phyloP scores from a whole-genome alignment of 2,797 vertebrate species.

The Malacoctenus gilli region DNA sequence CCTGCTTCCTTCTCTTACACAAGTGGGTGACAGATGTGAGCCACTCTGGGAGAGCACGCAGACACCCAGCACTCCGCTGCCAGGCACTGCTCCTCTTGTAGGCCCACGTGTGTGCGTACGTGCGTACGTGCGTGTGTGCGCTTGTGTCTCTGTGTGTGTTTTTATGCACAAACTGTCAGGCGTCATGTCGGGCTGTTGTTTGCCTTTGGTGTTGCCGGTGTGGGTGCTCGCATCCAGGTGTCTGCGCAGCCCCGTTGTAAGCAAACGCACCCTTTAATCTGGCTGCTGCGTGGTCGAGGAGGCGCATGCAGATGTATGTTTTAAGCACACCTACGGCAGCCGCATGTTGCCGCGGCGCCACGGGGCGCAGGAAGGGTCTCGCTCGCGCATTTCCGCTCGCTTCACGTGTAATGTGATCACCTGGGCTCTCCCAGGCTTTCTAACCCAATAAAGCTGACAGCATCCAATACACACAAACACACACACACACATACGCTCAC shows the following conservation, averaged over 20 bases:
- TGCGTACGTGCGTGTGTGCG: conserved; percentile 19
- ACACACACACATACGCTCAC: conserved; percentile 14
- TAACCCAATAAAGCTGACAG: conserved; percentile 75
- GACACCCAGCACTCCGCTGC: conserved; percentile 61
- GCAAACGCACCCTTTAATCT: conserved; percentile 45
- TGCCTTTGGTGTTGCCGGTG: background rate
- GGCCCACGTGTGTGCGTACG: background rate
- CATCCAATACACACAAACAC: conserved; percentile 32
- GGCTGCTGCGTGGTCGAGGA: conserved; percentile 29
- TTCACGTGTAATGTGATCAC: conserved; percentile 75
- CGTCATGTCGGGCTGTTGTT: conserved; percentile 14
- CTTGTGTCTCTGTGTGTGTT: conserved; percentile 15
- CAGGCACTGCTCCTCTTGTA: conserved; percentile 36
- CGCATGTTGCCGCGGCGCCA: no score
- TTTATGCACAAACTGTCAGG: conserved; percentile 16
- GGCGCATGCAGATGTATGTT: background rate
- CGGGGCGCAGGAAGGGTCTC: background rate
- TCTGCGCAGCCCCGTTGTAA: background rate
- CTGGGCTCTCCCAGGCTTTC: conserved; percentile 65
- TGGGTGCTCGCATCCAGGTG: background rate
- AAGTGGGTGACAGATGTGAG: conserved; percentile 76
- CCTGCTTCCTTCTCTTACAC: conserved; percentile 39
- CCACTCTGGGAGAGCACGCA: conserved; percentile 55
- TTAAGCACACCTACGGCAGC: no score
- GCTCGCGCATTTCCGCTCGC: conserved; percentile 62